Evolutionary conservation across 1,140 invertebrate genomes (phyloP), one percentile per base, ranked within the genome.

Genomic region (Cataglyphis hispanica): DNA sequence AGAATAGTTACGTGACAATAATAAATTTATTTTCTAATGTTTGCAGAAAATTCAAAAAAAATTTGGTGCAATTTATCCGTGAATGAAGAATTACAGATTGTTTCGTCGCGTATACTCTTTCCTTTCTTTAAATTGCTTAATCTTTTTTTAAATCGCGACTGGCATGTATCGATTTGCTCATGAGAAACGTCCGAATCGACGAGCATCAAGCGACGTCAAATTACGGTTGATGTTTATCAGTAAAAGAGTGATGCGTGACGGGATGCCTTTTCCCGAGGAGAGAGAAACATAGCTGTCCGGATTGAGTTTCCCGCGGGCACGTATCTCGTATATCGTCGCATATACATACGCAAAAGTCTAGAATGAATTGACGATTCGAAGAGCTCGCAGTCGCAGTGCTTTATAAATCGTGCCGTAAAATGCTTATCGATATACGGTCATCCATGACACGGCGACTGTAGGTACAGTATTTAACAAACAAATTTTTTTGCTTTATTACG

Each of bases 371-470:
- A 13, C 19, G 37, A 74, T 4, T 46, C 74, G 83, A 85, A 66
- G 69, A 27, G 84, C 77, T 86, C 78, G 1, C 16, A 85, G 85
- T 87, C 88, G 85, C 87, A 93, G 92, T 91, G 90, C 85, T 84
- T 89, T 87, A 92, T 93, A 93, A 93, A 93, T 92, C 86, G 85
- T 84, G 87, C 75, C 74, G 72, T 88, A 90, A 91, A 91, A 87
- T 91, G 87, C 85, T 83, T 69, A 84, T 84, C 89, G 78, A 86
- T 56, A 25, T 31, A 13, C 40, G 31, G 25, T 16, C 34, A 25
- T 22, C 2, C 11, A 4, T n/a, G 25, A 34, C 0, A 34, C 0
- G 25, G n/a, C 13, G 74, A 10, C 22, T 16, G 31, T 7, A 13
- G 16, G n/a, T 16, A 46, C 13, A 46, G 11, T 46, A 13, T 46